Base-by-base conservation (phyloP, 2,797 vertebrate species). In the Eleutherodactylus coqui region DNA sequence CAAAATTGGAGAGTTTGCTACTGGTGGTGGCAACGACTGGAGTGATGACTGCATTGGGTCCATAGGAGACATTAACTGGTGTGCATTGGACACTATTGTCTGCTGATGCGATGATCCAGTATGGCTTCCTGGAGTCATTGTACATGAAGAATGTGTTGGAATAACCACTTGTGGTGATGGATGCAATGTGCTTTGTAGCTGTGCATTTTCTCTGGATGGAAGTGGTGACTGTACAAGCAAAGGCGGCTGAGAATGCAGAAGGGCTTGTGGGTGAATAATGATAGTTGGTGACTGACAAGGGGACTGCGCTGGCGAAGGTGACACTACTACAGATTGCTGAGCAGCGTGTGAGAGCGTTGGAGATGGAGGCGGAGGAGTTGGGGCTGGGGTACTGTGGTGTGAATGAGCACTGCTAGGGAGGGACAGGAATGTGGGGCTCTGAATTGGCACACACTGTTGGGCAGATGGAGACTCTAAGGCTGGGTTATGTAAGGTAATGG, bases 281-380 rank as follows among this genome's bases (percentile, higher is more conserved):
- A 95, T 94, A 0, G 95, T 91, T 41, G 94, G 96, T 1, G 96
- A 93, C 51, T 97, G 96, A 85, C 96, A 96, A 9, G 95, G 94
- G 9, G 95, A 95, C 82, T 95, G 95, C 19, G 94, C 92, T 9
- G 94, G 94, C 19, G 92, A 95, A 1, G 97, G 97, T 5, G 97
- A 98, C 6, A 96, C 93, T 67, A 97, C 95, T 7, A 97, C 97
- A 0, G 98, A 95, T 70, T 95, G 94, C 94, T 98, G 91, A 90
- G 95, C 90, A 86, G 96, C 93, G 93, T 96, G 96, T 38, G 91
- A 93, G 5, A 90, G 95, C 3, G 89, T 89, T 13, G 95, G 93
- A 83, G 93, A 93, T 43, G 95, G 94, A 67, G 93, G 92, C 86
- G 90, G 89, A 77, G 93, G 86, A 92, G 91, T 86, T 91, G 91